Evolutionary conservation across 2,888 invertebrate genomes (phyloP), one percentile per base, ranked within the genome.

Genomic region (Drosophila quinaria): DNA sequence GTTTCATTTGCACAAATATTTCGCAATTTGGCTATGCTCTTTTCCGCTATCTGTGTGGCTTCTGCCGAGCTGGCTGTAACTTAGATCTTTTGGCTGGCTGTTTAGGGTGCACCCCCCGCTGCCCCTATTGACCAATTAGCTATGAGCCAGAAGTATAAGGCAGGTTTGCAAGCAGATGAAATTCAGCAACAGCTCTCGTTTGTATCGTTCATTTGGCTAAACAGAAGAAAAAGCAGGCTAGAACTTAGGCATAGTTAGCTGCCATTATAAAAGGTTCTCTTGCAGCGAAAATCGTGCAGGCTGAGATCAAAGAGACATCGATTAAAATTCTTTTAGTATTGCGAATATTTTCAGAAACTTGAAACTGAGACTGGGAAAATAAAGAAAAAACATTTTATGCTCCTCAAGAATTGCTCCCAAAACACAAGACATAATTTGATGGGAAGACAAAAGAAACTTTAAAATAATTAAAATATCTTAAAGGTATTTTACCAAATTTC

Each of bases 271-370:
- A 67, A 67, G 68, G 42, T 51, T 41, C 51, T 68, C 25, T 22
- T 46, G 64, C 42, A 15, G 37, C 19, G 10, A 47, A 31, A 55
- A 37, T 61, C 64, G 59, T 51, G 75, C 42, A 69, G 69, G 29
- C 64, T 39, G 63, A 81, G 81, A 87, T 87, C 87, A 83, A 83
- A 83, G 80, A 65, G 49, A 69, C 33, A 46, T 74, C 82, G 85
- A 84, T 85, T 84, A 62, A 77, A 84, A 87, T 82, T 84, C 81
- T 66, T 50, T 31, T 19, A 50, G 44, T 60, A 78, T 65, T 74
- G 35, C 39, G 39, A 42, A 55, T 62, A 65, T 61, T 52, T 74
- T 54, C 17, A 50, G 60, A 56, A 44, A 51, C 37, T 31, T 55
- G 8, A 22, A 47, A 15, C 39, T 58, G 31, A 58, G 15, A 19